Base-by-base conservation (phyloP, 1,140 invertebrate genomes). In the Drosophila varians region DNA sequence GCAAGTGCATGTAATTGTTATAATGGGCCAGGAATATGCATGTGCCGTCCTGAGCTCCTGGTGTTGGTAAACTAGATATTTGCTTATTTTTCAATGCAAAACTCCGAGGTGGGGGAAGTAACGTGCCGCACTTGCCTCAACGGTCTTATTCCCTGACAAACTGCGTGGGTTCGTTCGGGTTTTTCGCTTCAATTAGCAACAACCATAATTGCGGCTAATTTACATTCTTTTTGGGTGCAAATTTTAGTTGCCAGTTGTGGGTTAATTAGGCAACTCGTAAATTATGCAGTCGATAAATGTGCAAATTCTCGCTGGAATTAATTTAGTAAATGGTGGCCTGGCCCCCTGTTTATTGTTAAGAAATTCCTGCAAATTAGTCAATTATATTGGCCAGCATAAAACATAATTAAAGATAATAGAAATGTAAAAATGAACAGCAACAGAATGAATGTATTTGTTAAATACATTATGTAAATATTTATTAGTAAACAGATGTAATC, bases 1-100 rank as follows among this genome's bases (percentile, higher is more conserved):
- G 42, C 64, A 53, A 72, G 69, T 72, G 56, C 69, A 72, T 61
- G 69, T 72, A 72, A 72, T 72, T 72, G 68, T 72, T 72, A 61
- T 72, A 72, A 72, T 72, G 55, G 66, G 31, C 54, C 68, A 58
- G 54, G 47, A 71, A 71, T 71, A 58, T 72, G 51, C 66, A 72
- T 31, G 9, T 31, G 11, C 2, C 28, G 3, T 11, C 26, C 26
- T 71, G 31, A 51, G 47, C 28, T 31, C 36, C 16, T 57, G 52
- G 56, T 31, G 25, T 45, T 18, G 40, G 51, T 56, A 40, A 14
- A 31, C 46, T 16, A 43, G 31, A 72, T 53, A 61, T 72, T 72
- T 61, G 23, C 69, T 47, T 53, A 61, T 43, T 72, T 61, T 52
- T 51, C 54, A 46, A 71, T 53, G 69, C 47, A 31, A 23, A 53